Conservation (phyloP, 2,113 vertebrate genomes). For the Nycticryphes semicollaris region DNA sequence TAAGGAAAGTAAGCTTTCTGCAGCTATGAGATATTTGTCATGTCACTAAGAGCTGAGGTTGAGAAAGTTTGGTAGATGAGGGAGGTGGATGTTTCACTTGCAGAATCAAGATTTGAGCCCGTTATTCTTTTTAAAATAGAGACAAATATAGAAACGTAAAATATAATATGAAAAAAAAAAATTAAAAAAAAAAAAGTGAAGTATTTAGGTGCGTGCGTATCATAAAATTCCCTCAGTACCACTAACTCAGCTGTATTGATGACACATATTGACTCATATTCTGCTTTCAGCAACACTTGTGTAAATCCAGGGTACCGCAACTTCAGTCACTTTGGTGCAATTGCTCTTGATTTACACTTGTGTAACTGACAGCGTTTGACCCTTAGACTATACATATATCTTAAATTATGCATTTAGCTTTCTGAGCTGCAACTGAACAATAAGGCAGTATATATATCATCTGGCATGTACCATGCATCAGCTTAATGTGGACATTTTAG, state of each 20-base stretch:
- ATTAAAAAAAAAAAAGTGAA: neutral
- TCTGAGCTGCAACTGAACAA: slow-evolving; percentile 34
- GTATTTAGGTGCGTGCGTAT: neutral
- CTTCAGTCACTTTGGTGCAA: slow-evolving; percentile 50
- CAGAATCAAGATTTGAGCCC: neutral
- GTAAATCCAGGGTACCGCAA: slow-evolving; percentile 48
- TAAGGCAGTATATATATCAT: slow-evolving; percentile 58
- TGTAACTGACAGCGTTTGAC: slow-evolving; percentile 63
- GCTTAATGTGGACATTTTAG: slow-evolving; percentile 41
- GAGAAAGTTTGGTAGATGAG: neutral
- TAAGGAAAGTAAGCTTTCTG: neutral
- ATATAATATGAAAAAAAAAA: neutral
- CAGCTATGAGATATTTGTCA: neutral
- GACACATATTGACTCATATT: slow-evolving; percentile 33
- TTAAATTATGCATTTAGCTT: slow-evolving; percentile 64
- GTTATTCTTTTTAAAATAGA: neutral
- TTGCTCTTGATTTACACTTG: slow-evolving; percentile 44
- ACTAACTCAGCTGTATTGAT: slow-evolving; percentile 53
- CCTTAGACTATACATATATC: slow-evolving; percentile 60
- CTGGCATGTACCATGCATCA: slow-evolving; percentile 21
- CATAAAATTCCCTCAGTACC: slow-evolving; percentile 30
- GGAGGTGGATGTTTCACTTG: neutral
- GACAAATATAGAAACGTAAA: neutral
- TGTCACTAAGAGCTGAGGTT: neutral
- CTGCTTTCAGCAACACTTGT: slow-evolving; percentile 48